Evolutionary conservation across 2,113 vertebrate species (phyloP), one percentile per base, ranked within the genome.

Genomic region (Callionymus lyra): DNA sequence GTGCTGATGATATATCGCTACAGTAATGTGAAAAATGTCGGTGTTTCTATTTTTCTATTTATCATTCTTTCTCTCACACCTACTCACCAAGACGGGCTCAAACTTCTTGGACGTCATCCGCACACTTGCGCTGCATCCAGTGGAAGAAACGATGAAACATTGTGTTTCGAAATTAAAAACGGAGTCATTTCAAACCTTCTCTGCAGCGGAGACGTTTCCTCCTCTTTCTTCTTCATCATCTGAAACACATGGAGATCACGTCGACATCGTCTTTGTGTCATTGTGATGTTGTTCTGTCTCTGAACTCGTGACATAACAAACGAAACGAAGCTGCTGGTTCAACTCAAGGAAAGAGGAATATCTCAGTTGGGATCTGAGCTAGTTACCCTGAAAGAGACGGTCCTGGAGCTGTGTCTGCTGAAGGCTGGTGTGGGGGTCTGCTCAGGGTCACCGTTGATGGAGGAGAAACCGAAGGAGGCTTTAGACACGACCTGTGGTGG

Each of bases 381-480:
- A n/a, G n/a, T 89, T 82, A 97, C 93, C 88, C 89, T 83, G 58
- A 93, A 93, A 21, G 92, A 96, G 52, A 85, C 48, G 0, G 92
- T 92, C 68, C 90, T 87, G 48, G 89, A 79, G 68, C 83, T 92
- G 72, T 83, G 80, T 33, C 85, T 74, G 50, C 45, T 67, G 38
- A 96, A 87, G 14, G 85, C 83, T 34, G 80, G 87, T 76, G 82
- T 87, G 33, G 51, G 2, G 1, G 64, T 53, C n/a, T 63, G 56
- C 53, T 76, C 63, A 40, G 53, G 50, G 47, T 47, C 69, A 40
- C 13, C 33, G 6, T 44, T 34, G 41, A 59, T 34, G 2, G 73
- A 34, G n/a, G 72, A 54, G 21, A 27, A 27, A 8, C 4, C 4
- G 21, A 27, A 27, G 21, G 21, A 5, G 21, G 21, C 21, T 8